Evolutionary conservation across 2,113 vertebrate species (phyloP), one percentile per base, ranked within the genome.

Genomic region (Hydrolagus affinis): DNA sequence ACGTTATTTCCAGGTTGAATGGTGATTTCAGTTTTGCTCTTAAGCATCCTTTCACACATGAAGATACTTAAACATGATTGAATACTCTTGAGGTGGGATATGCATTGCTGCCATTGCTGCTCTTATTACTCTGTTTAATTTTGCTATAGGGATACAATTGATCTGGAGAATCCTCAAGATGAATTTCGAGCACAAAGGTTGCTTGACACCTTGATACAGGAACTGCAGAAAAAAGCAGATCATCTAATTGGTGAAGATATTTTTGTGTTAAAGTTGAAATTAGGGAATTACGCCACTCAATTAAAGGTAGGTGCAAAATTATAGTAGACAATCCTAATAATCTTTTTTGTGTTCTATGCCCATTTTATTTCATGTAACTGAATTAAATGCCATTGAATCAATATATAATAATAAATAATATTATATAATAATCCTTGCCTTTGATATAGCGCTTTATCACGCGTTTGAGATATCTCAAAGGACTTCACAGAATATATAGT

Each of bases 191-290:
- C 94, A 77, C 94, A 97, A 23, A 95, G 97, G 86, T 93, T 98
- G 88, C 89, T 99, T 89, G 98, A 99, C 87, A 95, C 94, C 87
- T 94, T 99, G 89, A 96, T 98, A 88, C 97, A 98, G 88, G 98
- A 99, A 92, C 91, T 99, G 88, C 97, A 99, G 94, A 98, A 97
- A 92, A 99, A 99, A 89, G 98, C 98, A 0, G 97, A 98, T 76
- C 98, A 98, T 91, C 97, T 98, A 88, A 95, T 98, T 87, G 97
- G 97, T 14, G 97, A 98, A 88, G 97, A 99, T 0, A 96, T 97
- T 88, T 99, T 99, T 89, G 89, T 99, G 85, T 95, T 99, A 90
- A 98, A 98, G 94, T 97, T 99, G 91, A 99, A 99, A 92, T 94
- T 99, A 90, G 96, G 97, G 87, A 96, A 98, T 93, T 98, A 99